Conservation (phyloP, 1,140 invertebrate genomes). For the Uloborus diversus region DNA sequence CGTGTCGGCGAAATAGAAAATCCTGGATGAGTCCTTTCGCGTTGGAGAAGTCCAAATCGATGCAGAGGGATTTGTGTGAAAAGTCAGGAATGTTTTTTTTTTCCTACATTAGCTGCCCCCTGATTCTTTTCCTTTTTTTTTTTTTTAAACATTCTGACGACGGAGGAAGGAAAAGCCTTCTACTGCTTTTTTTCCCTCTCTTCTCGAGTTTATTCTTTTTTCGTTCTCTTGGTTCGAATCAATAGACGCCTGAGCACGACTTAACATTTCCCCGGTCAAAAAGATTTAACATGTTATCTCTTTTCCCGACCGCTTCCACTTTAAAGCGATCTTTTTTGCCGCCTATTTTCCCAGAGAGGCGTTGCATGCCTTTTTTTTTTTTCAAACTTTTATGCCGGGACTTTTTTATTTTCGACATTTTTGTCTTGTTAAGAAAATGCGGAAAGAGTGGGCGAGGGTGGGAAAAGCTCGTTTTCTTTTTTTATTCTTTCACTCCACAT, state of each 20-base stretch:
- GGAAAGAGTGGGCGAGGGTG: not conserved
- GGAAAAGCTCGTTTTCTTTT: not conserved
- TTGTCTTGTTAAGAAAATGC: not conserved
- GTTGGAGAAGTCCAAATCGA: constrained; percentile 4
- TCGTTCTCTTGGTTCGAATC: not conserved
- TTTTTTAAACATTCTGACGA: not conserved
- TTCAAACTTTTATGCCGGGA: too few relatives aligned
- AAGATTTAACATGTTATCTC: constrained; percentile 25
- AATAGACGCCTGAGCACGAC: constrained; percentile 25
- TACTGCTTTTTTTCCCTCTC: not conserved
- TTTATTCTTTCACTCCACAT: not conserved
- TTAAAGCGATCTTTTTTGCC: not conserved
- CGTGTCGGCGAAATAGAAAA: constrained; percentile 8
- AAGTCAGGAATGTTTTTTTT: not conserved
- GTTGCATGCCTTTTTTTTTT: too few relatives aligned
- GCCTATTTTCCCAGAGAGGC: not conserved
- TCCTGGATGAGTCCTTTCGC: constrained; percentile 4
- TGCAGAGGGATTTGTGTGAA: constrained; percentile 26
- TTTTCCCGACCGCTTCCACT: not conserved
- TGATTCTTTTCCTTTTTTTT: too few relatives aligned
- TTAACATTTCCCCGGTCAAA: constrained; percentile 18
- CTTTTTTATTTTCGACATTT: not conserved
- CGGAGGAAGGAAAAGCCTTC: not conserved
- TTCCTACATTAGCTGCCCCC: not conserved
- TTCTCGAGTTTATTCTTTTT: not conserved